A percentile compares a stretch with the other conserved stretches of the same genome.
phyloP scores from a whole-genome alignment of 2,888 invertebrate species.

The Heliconius sara region DNA sequence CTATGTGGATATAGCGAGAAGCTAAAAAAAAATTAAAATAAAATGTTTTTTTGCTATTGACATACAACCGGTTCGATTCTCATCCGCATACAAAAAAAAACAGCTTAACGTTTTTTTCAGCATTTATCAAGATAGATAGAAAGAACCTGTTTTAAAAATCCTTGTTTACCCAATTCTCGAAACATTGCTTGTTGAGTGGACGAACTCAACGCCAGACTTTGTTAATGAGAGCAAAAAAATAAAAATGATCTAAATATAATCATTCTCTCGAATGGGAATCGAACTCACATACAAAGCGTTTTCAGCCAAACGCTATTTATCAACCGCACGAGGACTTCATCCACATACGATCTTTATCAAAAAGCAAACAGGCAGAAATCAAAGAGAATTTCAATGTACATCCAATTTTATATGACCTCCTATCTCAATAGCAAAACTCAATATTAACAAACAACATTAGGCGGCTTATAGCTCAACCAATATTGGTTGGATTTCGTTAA shows the following conservation, averaged over 20 bases:
- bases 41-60: too few relatives aligned
- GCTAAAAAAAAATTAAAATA: too few relatives aligned
- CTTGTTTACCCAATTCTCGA: too few relatives aligned
- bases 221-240: too few relatives aligned
- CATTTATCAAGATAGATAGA: too few relatives aligned
- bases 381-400: constrained; percentile 1
- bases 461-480: not conserved
- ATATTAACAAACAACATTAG: not conserved
- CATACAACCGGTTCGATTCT: too few relatives aligned
- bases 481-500: not conserved
- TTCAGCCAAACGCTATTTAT: not conserved
- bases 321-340: not conserved
- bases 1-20: too few relatives aligned
- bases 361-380: constrained; percentile 8
- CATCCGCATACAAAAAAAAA: too few relatives aligned
- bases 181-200: too few relatives aligned
- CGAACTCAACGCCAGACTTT: too few relatives aligned
- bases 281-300: not conserved
- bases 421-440: not conserved
- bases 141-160: too few relatives aligned
- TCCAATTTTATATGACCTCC: not conserved
- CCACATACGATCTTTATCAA: constrained; percentile 10
- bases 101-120: too few relatives aligned
- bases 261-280: not conserved
- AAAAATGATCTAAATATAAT: not conserved